Evolutionary conservation across 2,113 vertebrate genomes (phyloP), one percentile per base, ranked within the genome.

Genomic region (Hippoglossus stenolepis): DNA sequence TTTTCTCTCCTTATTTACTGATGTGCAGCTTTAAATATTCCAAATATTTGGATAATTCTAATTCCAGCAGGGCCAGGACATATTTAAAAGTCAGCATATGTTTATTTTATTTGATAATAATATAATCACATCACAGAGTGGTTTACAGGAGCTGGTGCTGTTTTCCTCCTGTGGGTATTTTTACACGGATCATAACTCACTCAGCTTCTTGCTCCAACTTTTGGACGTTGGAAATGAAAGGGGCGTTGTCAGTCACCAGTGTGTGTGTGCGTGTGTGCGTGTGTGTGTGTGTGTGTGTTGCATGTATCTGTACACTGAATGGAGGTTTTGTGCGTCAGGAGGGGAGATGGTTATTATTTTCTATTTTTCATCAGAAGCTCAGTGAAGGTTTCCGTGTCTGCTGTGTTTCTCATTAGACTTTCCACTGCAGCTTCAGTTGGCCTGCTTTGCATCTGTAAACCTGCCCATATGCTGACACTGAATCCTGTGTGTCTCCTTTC

Each of bases 171-270:
- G 51, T 49, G 49, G 35, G 11, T 79, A 71, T 85, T 87, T 85
- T 80, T 73, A 80, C 73, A 43, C 75, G 56, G 4, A 70, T 77
- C 56, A 31, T 83, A 80, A 82, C 65, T 73, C 47, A 7, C 47
- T 43, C 38, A n/a, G 45, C 40, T 26, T 28, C 31, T 49, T 21
- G 43, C 58, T 87, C 45, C 49, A 84, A 71, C 47, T 78, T 61
- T 68, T 24, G 68, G 49, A 65, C 35, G 38, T 17, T 75, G 73
- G 86, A 71, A 90, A 84, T 83, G 71, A 87, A 92, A 91, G 90
- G 89, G 91, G 89, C 89, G 90, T 89, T 87, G 88, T 90, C 86
- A 64, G 59, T 21, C 53, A 18, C 67, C 21, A 43, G 12, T 69
- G 70, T 63, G 69, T 28, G 75, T 5, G 26, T 35, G 21, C 47